Base-by-base conservation (phyloP, 2,113 vertebrate genomes). In the Poicephalus meyeri region DNA sequence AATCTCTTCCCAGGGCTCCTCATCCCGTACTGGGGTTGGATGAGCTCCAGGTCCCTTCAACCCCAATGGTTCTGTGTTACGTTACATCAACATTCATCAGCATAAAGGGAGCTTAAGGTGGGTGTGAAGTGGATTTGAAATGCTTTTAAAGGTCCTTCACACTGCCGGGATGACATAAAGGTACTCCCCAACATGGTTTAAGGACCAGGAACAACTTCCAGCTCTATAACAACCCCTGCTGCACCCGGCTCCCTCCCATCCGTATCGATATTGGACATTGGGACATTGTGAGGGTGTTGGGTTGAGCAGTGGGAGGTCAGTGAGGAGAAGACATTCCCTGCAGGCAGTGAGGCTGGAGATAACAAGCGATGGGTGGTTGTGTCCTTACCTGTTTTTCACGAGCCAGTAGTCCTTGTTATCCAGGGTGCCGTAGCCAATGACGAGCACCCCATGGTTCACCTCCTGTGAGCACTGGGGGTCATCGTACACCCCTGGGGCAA, bases 361-460 rank as follows among this genome's bases (percentile, higher is more conserved):
- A 15, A 28, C 9, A 3, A 12, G n/a, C 0, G 9, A 12, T 5
- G 16, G 3, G 3, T 3, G 3, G 16, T 3, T 2, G 6, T 3
- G 26, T 15, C 16, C 8, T 83, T 97, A 99, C 99, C 99, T 99
- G 98, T 99, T 99, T 96, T 99, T 99, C 53, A 99, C 97, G 55
- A 99, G 98, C 99, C 99, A 99, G 41, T 98, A 99, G 29, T 99
- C 99, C 60, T 98, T 95, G 19, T 98, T 98, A 0, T 97, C n/a
- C 7, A 98, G 66, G 5, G 95, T 98, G 9, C 99, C 99, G 2
- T 99, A 99, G 18, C 99, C 99, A 5, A 99, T 84, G 5, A 93
- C 98, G 1, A 99, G 86, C 10, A 99, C 99, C 0, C 2, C 99
- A 4, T 99, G 99, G 88, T 99, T 99, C 60, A 99, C 95, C 0